Base-by-base conservation (phyloP, 2,797 vertebrate species). In the Petrocephalus sullivani region DNA sequence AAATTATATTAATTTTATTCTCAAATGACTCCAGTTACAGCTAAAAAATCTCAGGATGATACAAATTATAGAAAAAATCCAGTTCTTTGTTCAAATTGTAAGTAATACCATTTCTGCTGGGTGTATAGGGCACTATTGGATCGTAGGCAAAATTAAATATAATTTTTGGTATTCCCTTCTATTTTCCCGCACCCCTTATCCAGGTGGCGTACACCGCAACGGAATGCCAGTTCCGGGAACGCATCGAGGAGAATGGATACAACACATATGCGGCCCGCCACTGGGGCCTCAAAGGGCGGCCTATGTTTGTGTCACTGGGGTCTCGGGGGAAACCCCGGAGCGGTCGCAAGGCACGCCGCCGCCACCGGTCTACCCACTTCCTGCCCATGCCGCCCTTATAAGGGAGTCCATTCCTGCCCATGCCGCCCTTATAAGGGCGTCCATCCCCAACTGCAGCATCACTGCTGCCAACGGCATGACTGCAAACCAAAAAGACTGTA, bases 181-280 rank as follows among this genome's bases (percentile, higher is more conserved):
- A 28, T 78, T 19, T n/a, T 78, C 71, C 37, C 2, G 4, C 46
- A 49, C 21, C 51, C 67, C 33, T n/a, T 78, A 37, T n/a, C 23
- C 95, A 99, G 97, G 95, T 96, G 92, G 95, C 96, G 92, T 99
- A 97, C 94, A 97, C 92, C 9, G 16, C 71, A 87, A 95, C 94
- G 0, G 97, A 96, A 94, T 98, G 97, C 93, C 96, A 97, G 91
- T 99, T 99, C 92, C 96, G 89, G 90, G 98, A 99, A 88, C 96
- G 96, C 90, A 98, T 97, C 0, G 97, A 99, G 91, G 98, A 98
- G 93, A 98, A 99, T 0, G 97, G 97, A 92, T 98, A 97, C 94
- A 98, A 98, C 95, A 98, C 97, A 0, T 98, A 99, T 0, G 96
- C 97, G 0, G 97, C 97, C 0, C 95, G 96, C 85, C 96, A 81